Evolutionary conservation across 2,113 vertebrate genomes (phyloP).

Genomic region (Phalacrocorax aristotelis): DNA sequence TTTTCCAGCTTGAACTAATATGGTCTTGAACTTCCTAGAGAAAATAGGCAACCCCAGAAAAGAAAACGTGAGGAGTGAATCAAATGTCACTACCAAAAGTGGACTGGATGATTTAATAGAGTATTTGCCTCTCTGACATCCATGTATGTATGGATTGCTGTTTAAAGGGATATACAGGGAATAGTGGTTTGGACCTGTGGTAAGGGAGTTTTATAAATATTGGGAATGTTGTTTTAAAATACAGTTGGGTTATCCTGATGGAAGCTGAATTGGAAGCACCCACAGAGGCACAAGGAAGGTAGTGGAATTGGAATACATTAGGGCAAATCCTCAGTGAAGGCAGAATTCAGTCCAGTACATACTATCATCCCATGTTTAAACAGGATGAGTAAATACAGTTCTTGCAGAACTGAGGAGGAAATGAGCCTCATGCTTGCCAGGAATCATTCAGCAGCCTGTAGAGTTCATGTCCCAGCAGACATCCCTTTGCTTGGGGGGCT

Average conservation of each 20-base stretch:
- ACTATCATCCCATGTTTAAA: background rate
- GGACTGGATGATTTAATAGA: background rate
- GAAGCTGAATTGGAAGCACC: background rate
- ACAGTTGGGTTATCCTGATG: background rate
- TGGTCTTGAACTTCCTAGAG: background rate
- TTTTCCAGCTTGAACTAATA: background rate
- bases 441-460: background rate
- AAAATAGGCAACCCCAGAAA: background rate
- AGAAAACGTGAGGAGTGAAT: background rate
- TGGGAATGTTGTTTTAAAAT: background rate
- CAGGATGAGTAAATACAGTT: background rate
- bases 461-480: background rate
- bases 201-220: background rate
- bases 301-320: background rate
- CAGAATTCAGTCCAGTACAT: background rate
- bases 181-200: background rate
- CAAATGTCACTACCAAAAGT: too few species aligned
- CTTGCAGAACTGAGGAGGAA: background rate
- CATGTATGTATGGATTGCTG: background rate
- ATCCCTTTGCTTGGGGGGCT: background rate
- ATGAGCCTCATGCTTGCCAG: background rate
- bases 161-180: background rate
- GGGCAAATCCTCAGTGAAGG: background rate
- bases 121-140: background rate
- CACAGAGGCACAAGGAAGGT: background rate